Evolutionary conservation across 2,797 vertebrate genomes (phyloP), one percentile per base, ranked within the genome.

Genomic region (Antennarius maculatus): DNA sequence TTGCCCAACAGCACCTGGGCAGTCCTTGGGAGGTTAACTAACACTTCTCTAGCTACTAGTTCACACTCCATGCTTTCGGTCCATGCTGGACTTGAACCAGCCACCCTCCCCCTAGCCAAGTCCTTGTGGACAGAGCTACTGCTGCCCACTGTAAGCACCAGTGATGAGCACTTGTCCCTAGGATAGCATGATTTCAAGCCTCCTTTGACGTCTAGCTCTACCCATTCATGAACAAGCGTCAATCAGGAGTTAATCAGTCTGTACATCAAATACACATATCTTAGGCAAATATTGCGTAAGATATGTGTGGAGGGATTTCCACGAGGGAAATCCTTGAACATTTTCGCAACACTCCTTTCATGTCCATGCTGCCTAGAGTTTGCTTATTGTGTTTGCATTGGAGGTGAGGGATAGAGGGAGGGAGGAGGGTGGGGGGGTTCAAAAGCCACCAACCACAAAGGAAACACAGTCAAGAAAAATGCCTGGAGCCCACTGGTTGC

Each of bases 401-500:
- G 47, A 71, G 61, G 59, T 69, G 61, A 39, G 61, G 18, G 52
- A 42, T 15, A 42, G 39, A 23, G 1, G 27, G 4, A 5, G n/a
- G 23, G 29, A 50, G 34, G n/a, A n/a, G n/a, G n/a, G n/a, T n/a
- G n/a, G 2, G 27, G 4, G 10, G n/a, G 23, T 78, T 81, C 67
- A 77, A 77, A 76, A 77, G 74, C 64, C 46, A 66, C 62, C 2
- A 1, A 70, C 86, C 81, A 72, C 85, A 86, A 71, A 85, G 74
- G 75, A 82, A 82, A 70, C 58, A 68, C 70, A 74, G 69, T 52
- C 66, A 74, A 70, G 79, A 76, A 54, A 72, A 83, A 86, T 79
- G 76, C 63, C 61, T 54, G 55, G 41, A 72, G 77, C 82, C 85
- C 76, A 78, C 85, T 85, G 74, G 66, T 79, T 80, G 77, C 29